Percentiles rank a stretch among this genome's conserved stretches.
These are phyloP conservation scores for Tenualosa ilisha DNA, from an alignment of 2,797 vertebrate species.

Conservation along the genomic window DNA sequence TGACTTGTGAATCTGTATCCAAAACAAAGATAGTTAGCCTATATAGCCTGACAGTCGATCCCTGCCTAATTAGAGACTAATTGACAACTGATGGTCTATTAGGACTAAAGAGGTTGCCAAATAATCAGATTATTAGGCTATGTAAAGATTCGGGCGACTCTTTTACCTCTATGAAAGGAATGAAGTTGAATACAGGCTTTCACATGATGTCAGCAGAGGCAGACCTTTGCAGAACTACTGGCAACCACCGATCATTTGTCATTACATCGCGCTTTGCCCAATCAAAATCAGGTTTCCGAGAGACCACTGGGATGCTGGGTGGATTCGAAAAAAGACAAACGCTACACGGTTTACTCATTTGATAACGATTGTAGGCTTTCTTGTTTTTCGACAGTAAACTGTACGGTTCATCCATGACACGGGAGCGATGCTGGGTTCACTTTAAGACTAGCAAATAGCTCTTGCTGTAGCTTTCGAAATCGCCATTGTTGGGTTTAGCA, in stretches of 20 bases:
- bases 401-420: not conserved
- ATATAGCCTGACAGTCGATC: not conserved
- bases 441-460: conserved; percentile 52
- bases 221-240: conserved; percentile 17
- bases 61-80: not conserved
- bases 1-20: not conserved
- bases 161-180: not conserved
- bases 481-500: conserved; percentile 61
- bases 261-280: conserved; percentile 15
- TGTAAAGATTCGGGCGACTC: not conserved
- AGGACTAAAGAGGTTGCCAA: not conserved
- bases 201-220: conserved; percentile 12
- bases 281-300: conserved; percentile 11
- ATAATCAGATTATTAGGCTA: not conserved
- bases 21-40: not conserved
- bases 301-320: conserved; percentile 4
- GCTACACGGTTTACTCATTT: conserved; percentile 12
- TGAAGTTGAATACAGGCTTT: conserved; percentile 3
- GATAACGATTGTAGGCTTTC: not conserved
- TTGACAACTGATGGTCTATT: not conserved
- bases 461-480: conserved; percentile 44
- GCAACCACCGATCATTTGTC: conserved; percentile 8
- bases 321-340: conserved; percentile 2
- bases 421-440: conserved; percentile 51
- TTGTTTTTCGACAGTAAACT: not conserved